A percentile compares a stretch with the other conserved stretches of the same genome.
These are phyloP conservation scores for Andrena flavipes DNA, from an alignment of 2,888 invertebrate genomes.

Conservation along the genomic window DNA sequence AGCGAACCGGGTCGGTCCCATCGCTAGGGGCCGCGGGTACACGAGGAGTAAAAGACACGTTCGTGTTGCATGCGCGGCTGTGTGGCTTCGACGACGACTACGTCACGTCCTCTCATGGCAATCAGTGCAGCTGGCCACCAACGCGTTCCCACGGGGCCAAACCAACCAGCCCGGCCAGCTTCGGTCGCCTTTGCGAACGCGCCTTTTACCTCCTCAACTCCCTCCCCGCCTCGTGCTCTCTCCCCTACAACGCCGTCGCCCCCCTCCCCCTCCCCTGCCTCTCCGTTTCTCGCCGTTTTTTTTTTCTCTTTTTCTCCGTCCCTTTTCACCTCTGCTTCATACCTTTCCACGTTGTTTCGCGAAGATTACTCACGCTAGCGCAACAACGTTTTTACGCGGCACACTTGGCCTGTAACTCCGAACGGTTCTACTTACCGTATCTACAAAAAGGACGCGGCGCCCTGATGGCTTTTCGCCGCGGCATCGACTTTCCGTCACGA, in stretches of 20 bases:
- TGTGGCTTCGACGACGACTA: constrained; percentile 72
- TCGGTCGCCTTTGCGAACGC: constrained; percentile 73
- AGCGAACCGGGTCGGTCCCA: constrained; percentile 44
- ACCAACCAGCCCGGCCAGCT: constrained; percentile 73
- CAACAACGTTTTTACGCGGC: constrained; percentile 61
- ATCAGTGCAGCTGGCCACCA: constrained; percentile 84
- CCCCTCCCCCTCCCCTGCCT: constrained; percentile 10
- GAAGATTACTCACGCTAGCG: constrained; percentile 65
- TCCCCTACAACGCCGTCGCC: constrained; percentile 4
- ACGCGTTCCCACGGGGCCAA: constrained; percentile 84
- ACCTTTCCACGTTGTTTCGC: constrained; percentile 63
- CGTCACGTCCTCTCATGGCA: constrained; percentile 81
- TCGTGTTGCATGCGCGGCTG: constrained; percentile 58
- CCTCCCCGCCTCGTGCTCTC: constrained; percentile 48
- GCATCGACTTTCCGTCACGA: constrained; percentile 32
- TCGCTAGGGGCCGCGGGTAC: constrained; percentile 57
- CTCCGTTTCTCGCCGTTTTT: constrained; percentile 15
- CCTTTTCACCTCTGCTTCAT: constrained; percentile 57
- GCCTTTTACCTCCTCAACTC: constrained; percentile 66
- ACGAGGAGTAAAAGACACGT: constrained; percentile 60
- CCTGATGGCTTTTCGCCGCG: constrained; percentile 32
- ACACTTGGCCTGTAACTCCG: constrained; percentile 58
- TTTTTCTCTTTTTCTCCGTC: constrained; percentile 9
- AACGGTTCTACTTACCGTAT: constrained; percentile 38
- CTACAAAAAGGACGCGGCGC: constrained; percentile 18